A percentile compares a stretch with the other conserved stretches of the same genome.
phyloP scores from a whole-genome alignment of 2,888 invertebrate species.

The Conomelus anceps region DNA sequence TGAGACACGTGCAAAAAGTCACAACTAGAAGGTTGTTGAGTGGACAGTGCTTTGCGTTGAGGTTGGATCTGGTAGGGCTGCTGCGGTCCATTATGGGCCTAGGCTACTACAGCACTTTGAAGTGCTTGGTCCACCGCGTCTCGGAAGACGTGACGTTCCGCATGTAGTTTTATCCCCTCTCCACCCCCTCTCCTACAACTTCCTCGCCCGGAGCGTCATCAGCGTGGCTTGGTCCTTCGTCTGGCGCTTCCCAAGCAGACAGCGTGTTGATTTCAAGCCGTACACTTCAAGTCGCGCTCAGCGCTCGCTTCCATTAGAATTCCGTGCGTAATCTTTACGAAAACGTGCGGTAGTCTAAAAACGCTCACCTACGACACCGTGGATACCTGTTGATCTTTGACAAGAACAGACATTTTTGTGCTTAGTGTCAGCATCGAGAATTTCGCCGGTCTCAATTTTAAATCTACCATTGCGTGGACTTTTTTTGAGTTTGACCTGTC shows the following conservation, averaged over 20 bases:
- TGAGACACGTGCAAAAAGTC: neutral
- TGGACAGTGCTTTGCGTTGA: neutral
- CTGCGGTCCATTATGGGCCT: no score
- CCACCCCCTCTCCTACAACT: neutral
- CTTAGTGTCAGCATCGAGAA: neutral
- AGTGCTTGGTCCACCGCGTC: neutral
- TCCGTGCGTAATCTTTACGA: neutral
- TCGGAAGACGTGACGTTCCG: neutral
- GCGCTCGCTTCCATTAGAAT: neutral
- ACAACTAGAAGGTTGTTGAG: neutral
- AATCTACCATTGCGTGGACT: neutral
- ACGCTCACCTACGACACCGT: neutral
- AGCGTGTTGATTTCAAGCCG: neutral
- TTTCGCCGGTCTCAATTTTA: neutral
- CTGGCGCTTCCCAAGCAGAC: neutral
- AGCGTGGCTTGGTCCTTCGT: neutral
- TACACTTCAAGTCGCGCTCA: neutral
- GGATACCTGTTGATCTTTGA: neutral
- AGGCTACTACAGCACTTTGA: neutral
- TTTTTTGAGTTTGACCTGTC: neutral
- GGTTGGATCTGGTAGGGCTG: neutral
- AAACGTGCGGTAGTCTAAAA: neutral
- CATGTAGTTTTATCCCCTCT: neutral
- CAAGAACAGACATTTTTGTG: neutral
- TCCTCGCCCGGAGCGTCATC: neutral